phyloP scores from a whole-genome alignment of 2,888 invertebrate genomes.

The Scaptomyza polygonia region DNA sequence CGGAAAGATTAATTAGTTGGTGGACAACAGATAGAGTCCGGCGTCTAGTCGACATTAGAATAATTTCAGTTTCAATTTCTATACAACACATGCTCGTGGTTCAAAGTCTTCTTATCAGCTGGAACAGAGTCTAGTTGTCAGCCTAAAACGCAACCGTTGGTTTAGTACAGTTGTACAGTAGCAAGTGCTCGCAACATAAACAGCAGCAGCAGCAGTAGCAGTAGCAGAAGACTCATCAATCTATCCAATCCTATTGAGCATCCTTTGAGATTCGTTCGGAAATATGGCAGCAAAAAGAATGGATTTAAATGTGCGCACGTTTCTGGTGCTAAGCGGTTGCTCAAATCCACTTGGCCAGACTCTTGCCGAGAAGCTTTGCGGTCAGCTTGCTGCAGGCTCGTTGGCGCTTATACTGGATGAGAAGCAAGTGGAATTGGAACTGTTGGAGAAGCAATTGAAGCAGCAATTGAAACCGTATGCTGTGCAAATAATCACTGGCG shows the following conservation, averaged over 20 bases:
- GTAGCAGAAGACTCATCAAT: conserved; percentile 2
- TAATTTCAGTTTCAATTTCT: conserved; percentile 15
- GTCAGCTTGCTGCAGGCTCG: conserved; percentile 88
- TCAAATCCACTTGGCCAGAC: conserved; percentile 93
- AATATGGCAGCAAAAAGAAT: conserved; percentile 82
- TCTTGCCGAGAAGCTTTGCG: conserved; percentile 89
- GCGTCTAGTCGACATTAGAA: conserved; percentile 20
- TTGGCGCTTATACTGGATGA: conserved; percentile 91
- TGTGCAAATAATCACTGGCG: conserved; percentile 37
- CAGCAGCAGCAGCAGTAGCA: conserved; percentile 14
- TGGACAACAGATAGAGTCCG: conserved; percentile 13
- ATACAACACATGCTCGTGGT: conserved; percentile 11
- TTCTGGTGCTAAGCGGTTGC: conserved; percentile 92
- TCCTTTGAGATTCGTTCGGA: conserved; percentile 1
- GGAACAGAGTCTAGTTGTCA: conserved; percentile 36
- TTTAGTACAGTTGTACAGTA: conserved; percentile 74
- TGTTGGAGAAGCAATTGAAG: conserved; percentile 86
- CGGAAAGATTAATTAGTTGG: conserved; percentile 16
- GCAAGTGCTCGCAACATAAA: conserved; percentile 43
- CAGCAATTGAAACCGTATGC: conserved; percentile 78
- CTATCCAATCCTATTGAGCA: background rate
- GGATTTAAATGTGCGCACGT: conserved; percentile 87
- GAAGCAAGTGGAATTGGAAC: conserved; percentile 87
- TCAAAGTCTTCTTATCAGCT: conserved; percentile 47
- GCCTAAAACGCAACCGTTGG: background rate